Evolutionary conservation across 2,888 invertebrate genomes (phyloP).

Genomic region (Eupithecia subfuscata): DNA sequence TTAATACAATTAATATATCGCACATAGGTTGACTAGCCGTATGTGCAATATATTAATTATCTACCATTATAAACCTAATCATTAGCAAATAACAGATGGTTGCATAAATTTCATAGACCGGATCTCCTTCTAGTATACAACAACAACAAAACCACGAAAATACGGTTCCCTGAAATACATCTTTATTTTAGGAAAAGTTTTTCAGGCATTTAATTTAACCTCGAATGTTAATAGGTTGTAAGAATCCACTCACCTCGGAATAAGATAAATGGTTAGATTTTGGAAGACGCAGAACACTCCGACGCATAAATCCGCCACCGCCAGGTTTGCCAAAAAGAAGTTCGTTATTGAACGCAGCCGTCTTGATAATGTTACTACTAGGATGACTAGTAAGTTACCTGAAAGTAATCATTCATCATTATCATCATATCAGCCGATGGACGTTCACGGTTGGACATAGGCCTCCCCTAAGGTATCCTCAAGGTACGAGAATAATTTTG

Average conservation of each 20-base stretch:
- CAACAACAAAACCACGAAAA: background rate
- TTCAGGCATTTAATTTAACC: conserved; percentile 26
- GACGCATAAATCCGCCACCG: conserved; percentile 96
- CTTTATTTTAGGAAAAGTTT: background rate
- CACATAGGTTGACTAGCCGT: no score
- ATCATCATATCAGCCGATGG: no score
- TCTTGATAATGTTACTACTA: conserved; percentile 92
- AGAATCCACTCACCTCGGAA: conserved; percentile 85
- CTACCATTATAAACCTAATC: no score
- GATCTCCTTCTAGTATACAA: background rate
- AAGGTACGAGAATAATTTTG: no score
- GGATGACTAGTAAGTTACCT: conserved; percentile 94
- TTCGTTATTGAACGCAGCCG: conserved; percentile 94
- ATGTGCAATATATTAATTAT: no score
- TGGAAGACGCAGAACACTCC: conserved; percentile 96
- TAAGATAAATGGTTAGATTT: conserved; percentile 92
- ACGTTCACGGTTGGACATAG: no score
- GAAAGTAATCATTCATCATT: conserved; percentile 53
- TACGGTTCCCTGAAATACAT: background rate
- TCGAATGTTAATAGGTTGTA: conserved; percentile 17
- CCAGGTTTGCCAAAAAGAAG: conserved; percentile 95
- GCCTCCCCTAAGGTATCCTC: no score
- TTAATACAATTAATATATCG: no score
- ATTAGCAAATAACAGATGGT: no score
- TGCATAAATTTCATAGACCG: no score